A percentile compares a stretch with the other conserved stretches of the same genome.
phyloP scores from a whole-genome alignment of 2,113 vertebrate genomes.

The Brienomyrus longianalis region DNA sequence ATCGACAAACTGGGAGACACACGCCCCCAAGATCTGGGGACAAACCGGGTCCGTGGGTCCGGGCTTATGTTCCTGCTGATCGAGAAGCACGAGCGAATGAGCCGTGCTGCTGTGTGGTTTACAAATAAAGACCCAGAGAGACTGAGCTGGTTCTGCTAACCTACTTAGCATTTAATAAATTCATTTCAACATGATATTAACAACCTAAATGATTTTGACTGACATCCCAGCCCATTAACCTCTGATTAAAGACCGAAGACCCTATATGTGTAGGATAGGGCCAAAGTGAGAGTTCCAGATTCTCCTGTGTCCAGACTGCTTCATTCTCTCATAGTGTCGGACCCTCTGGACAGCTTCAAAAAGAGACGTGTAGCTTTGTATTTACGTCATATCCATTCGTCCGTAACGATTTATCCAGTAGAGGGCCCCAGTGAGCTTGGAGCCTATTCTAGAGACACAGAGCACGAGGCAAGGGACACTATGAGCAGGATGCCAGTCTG shows the following conservation, averaged over 20 bases:
- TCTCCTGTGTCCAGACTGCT: not conserved
- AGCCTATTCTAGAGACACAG: not conserved
- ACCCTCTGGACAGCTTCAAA: not conserved
- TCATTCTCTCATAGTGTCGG: not conserved
- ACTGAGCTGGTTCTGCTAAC: not conserved
- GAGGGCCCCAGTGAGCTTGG: not conserved
- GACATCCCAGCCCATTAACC: too few relatives aligned
- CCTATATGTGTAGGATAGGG: not conserved
- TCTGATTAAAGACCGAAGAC: not conserved
- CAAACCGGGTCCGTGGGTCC: not conserved
- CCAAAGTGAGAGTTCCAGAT: not conserved
- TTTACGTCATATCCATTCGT: not conserved
- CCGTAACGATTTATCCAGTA: not conserved
- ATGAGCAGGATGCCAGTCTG: too few relatives aligned
- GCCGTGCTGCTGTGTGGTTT: not conserved
- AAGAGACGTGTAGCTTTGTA: not conserved
- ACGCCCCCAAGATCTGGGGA: constrained; percentile 45
- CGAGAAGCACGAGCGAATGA: not conserved
- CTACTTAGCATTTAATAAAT: not conserved
- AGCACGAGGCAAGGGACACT: not conserved
- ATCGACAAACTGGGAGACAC: constrained; percentile 54
- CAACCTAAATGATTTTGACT: too few relatives aligned
- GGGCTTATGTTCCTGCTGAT: not conserved
- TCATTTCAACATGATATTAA: not conserved
- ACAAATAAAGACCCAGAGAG: not conserved